Evolutionary conservation across 2,113 vertebrate species (phyloP).

Genomic region (Pelmatolapia mariae): DNA sequence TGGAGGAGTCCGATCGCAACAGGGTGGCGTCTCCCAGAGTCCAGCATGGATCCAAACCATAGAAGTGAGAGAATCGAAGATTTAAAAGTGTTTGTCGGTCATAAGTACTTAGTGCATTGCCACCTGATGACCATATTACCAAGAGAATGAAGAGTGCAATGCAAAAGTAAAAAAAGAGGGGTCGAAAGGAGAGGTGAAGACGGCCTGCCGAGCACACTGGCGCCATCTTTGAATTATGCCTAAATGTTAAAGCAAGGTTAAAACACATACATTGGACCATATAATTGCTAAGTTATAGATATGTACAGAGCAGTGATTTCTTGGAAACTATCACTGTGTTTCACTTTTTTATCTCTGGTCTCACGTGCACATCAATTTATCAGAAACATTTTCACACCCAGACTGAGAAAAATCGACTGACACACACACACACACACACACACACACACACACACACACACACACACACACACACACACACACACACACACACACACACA

Average conservation of each 20-base stretch:
- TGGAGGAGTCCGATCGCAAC: no score
- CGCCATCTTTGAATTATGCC: neutral
- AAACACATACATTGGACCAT: rapidly evolving
- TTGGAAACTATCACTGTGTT: neutral
- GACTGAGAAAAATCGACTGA: neutral
- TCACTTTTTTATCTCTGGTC: neutral
- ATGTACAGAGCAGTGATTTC: rapidly evolving
- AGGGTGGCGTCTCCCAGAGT: no score
- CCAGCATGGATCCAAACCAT: no score
- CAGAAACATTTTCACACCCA: neutral
- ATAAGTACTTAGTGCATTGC: no score
- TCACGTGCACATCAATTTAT: neutral
- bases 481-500: neutral
- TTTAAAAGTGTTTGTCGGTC: no score
- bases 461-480: neutral
- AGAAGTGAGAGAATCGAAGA: no score
- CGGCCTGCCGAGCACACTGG: neutral
- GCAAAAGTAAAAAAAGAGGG: neutral
- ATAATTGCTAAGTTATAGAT: neutral
- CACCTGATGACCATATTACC: no score
- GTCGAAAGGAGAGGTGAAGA: neutral
- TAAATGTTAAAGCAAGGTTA: neutral
- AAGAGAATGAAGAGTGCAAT: neutral
- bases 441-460: neutral
- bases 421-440: neutral